phyloP scores from a whole-genome alignment of 2,888 invertebrate genomes.

The Phaedon cochleariae region DNA sequence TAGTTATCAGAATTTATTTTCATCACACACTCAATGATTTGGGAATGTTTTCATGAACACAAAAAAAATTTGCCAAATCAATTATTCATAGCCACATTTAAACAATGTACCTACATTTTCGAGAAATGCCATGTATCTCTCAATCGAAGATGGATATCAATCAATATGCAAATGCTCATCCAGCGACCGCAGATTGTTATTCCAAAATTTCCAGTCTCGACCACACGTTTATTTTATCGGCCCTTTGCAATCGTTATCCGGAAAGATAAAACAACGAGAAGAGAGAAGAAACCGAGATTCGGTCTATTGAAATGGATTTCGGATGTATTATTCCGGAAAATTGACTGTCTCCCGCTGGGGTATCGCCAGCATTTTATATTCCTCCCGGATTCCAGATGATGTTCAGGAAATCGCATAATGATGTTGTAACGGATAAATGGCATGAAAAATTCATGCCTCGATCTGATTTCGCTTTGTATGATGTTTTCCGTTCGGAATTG shows the following conservation, averaged over 20 bases:
- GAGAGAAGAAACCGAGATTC: constrained; percentile 24
- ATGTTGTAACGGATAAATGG: constrained; percentile 16
- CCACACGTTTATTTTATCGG: constrained; percentile 54
- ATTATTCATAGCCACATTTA: too few relatives aligned
- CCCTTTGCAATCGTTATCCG: constrained; percentile 51
- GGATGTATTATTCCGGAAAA: constrained; percentile 41
- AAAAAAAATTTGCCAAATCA: too few relatives aligned
- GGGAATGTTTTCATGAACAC: too few relatives aligned
- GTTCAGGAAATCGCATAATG: constrained; percentile 24
- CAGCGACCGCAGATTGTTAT: constrained; percentile 50
- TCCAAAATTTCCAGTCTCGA: constrained; percentile 51
- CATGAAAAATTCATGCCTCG: constrained; percentile 11
- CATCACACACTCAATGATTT: too few relatives aligned
- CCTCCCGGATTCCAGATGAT: constrained; percentile 28
- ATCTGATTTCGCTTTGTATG: constrained; percentile 13
- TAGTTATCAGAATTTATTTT: too few relatives aligned
- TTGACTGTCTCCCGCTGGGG: constrained; percentile 34
- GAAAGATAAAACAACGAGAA: constrained; percentile 48
- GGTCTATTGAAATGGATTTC: constrained; percentile 41
- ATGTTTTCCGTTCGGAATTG: not conserved
- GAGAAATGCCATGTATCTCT: too few relatives aligned
- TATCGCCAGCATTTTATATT: constrained; percentile 33
- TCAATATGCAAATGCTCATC: constrained; percentile 37
- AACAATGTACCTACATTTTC: too few relatives aligned
- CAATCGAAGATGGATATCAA: too few relatives aligned